Percentiles rank a stretch among this genome's conserved stretches.
Conservation (phyloP, 2,113 vertebrate species). For the Seriola aureovittata region DNA sequence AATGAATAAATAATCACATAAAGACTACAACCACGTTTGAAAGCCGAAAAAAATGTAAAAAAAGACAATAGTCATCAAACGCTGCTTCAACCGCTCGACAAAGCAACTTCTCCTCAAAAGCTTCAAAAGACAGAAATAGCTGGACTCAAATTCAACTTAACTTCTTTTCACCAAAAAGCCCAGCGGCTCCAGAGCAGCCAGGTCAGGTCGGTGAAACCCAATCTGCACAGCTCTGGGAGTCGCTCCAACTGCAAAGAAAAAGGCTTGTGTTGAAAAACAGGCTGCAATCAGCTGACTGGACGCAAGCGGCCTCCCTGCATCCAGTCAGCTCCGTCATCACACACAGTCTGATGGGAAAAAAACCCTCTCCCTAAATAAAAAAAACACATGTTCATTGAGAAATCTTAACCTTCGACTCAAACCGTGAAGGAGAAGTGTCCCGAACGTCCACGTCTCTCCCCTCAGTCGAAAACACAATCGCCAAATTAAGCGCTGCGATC, state of each 20-base stretch:
- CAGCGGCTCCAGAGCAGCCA: conserved; percentile 32
- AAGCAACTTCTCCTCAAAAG: background rate
- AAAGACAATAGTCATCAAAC: background rate
- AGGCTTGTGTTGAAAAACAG: conserved; percentile 34
- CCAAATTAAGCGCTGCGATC: background rate
- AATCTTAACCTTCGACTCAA: background rate
- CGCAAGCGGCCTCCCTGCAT: conserved; percentile 9
- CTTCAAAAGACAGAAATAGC: conserved; percentile 13
- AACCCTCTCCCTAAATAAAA: too few species aligned
- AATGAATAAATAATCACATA: background rate
- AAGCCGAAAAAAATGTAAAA: background rate
- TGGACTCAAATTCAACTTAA: conserved; percentile 15
- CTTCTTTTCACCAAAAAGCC: conserved; percentile 38
- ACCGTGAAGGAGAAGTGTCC: background rate
- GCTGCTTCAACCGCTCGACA: background rate
- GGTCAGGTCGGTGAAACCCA: conserved; percentile 52
- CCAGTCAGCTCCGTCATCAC: conserved; percentile 3
- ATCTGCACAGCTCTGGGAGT: conserved; percentile 31
- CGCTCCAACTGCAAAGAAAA: conserved; percentile 25
- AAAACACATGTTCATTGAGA: too few species aligned
- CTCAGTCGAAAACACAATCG: background rate
- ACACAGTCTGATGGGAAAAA: background rate
- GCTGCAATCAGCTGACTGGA: conserved; percentile 37
- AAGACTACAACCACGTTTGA: background rate
- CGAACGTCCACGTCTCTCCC: background rate